These are phyloP conservation scores for Heterocephalus glaber DNA, from an alignment of 2,113 vertebrate species.

Conservation along the genomic window DNA sequence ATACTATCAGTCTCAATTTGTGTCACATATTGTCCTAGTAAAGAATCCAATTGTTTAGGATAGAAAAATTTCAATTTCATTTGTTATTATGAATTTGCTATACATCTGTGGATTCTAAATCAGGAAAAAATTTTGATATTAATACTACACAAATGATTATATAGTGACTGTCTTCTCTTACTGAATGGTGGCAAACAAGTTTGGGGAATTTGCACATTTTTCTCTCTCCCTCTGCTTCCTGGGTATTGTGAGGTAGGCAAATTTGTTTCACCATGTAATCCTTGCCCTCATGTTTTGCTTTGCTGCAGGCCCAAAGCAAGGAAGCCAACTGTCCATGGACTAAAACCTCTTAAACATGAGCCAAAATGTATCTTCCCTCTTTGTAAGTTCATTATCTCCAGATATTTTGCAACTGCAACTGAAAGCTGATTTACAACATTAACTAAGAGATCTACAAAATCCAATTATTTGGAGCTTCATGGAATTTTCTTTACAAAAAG, in stretches of 20 bases:
- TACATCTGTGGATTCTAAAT: neutral
- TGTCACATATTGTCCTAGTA: neutral
- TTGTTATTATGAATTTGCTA: constrained; percentile 16
- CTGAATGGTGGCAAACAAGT: neutral
- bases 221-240: neutral
- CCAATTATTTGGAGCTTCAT: neutral
- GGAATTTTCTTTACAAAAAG: neutral
- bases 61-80: neutral
- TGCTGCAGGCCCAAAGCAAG: neutral
- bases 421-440: neutral
- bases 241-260: too few relatives aligned
- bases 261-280: too few relatives aligned
- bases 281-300: neutral
- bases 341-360: neutral
- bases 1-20: neutral
- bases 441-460: neutral
- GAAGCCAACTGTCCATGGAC: neutral
- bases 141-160: neutral
- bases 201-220: neutral
- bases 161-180: neutral
- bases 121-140: neutral
- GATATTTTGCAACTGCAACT: too few relatives aligned
- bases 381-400: neutral
- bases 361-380: neutral
- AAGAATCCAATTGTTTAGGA: neutral